phyloP scores from a whole-genome alignment of 2,113 vertebrate species.

The Tauraco erythrolophus region DNA sequence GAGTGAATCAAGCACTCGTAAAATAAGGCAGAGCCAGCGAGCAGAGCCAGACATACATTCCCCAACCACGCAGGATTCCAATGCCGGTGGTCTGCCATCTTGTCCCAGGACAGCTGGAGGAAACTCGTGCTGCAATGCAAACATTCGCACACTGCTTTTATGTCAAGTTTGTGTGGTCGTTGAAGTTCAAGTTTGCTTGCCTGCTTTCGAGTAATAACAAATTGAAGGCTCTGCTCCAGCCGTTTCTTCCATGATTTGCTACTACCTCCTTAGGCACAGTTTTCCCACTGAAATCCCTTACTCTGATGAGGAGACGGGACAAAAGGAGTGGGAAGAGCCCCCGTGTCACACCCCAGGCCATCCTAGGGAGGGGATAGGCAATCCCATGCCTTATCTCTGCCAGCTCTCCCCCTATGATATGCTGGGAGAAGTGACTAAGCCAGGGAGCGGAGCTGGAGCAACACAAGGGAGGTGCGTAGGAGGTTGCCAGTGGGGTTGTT shows the following conservation, averaged over 20 bases:
- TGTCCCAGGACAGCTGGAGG: neutral
- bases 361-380: neutral
- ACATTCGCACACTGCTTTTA: accelerated
- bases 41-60: neutral
- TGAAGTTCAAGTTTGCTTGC: neutral
- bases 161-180: neutral
- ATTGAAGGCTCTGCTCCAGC: neutral
- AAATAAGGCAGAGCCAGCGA: neutral
- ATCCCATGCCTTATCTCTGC: neutral
- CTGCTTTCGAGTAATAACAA: neutral
- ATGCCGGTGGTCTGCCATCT: neutral
- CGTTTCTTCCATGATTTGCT: neutral
- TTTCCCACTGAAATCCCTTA: neutral
- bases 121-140: neutral
- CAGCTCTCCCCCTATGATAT: neutral
- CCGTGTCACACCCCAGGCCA: neutral
- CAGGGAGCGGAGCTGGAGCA: conserved; percentile 32
- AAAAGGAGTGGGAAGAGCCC: neutral
- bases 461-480: neutral
- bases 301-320: neutral
- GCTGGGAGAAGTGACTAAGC: conserved; percentile 22
- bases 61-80: neutral
- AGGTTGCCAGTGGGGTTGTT: conserved; percentile 41
- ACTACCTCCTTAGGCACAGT: neutral
- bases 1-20: neutral